Percentiles rank a stretch among this genome's conserved stretches.
Conservation (phyloP, 2,113 vertebrate species). For the Coregonus clupeaformis region DNA sequence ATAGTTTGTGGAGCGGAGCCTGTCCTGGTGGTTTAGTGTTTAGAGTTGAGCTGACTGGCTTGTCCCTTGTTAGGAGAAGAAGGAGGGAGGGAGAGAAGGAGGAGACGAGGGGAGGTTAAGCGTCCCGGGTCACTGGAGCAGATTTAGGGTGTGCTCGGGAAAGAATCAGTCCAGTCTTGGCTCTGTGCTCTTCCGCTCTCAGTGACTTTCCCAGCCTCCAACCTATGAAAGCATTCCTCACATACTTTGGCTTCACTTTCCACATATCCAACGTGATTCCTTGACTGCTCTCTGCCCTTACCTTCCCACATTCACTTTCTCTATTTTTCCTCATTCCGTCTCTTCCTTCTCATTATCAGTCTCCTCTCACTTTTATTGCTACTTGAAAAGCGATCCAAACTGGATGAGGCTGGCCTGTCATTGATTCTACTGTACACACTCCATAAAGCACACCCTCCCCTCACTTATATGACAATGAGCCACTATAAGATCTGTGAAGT, state of each 20-base stretch:
- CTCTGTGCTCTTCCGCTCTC: constrained; percentile 18
- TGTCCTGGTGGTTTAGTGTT: background rate
- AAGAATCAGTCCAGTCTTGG: constrained; percentile 22
- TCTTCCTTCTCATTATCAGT: background rate
- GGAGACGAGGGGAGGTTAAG: background rate
- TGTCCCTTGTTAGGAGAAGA: background rate
- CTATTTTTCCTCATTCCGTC: constrained; percentile 26
- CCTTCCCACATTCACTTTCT: background rate
- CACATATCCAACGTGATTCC: constrained; percentile 7
- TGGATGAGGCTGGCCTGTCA: constrained; percentile 22
- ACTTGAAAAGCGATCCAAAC: background rate
- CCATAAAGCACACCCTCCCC: constrained; percentile 48
- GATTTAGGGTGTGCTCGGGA: constrained; percentile 28
- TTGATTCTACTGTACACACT: constrained; percentile 55
- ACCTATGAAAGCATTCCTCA: constrained; percentile 28
- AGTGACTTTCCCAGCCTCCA: constrained; percentile 1
- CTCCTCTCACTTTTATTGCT: background rate
- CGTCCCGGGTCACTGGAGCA: constrained; percentile 23
- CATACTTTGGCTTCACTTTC: constrained; percentile 27
- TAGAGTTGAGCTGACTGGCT: background rate
- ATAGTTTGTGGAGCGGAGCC: background rate
- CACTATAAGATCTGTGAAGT: constrained; percentile 40
- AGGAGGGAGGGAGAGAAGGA: background rate
- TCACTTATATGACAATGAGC: constrained; percentile 51
- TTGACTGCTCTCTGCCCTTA: constrained; percentile 1